Evolutionary conservation across 2,888 invertebrate genomes (phyloP), one percentile per base, ranked within the genome.

Genomic region (Teinopalpus imperialis): DNA sequence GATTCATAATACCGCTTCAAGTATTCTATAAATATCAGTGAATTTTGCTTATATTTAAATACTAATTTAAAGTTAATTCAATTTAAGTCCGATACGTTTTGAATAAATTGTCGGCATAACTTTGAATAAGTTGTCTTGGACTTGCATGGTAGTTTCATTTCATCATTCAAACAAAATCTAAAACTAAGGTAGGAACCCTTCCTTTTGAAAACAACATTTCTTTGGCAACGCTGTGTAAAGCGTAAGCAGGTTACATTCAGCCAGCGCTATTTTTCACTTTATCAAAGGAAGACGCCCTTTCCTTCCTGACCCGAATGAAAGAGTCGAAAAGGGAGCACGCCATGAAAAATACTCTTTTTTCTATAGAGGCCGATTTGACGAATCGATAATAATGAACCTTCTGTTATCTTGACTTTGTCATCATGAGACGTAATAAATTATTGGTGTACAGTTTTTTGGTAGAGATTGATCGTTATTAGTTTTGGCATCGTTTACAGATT

Each of bases 231-330:
- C 49, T 60, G 59, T 61, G 56, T 60, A 67, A 68, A 74, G 71
- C 69, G 69, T 68, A 66, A 69, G 64, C 69, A 66, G 66, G 74
- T 70, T 68, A 73, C 62, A 69, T 75, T 74, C 68, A 70, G 65
- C 66, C 72, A 70, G 69, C 67, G 73, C 77, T 81, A 82, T 83
- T 83, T 83, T 81, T 85, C 81, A 81, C 71, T 77, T 79, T 81
- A 81, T 87, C 81, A 85, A 85, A 85, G 72, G 76, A 74, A 73
- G 74, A 67, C 73, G 62, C 69, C 76, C 74, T 78, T n/a, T 79
- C 74, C 81, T 80, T 81, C 79, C 81, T 73, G 74, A 64, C 53
- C 62, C 60, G 69, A 70, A 67, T 74, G 74, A 75, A 82, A 77
- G 71, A 73, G 76, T 72, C 74, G 68, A 78, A 74, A 74, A 69